These are phyloP conservation scores for Carcina quercana DNA, from an alignment of 2,888 invertebrate genomes.

Conservation along the genomic window DNA sequence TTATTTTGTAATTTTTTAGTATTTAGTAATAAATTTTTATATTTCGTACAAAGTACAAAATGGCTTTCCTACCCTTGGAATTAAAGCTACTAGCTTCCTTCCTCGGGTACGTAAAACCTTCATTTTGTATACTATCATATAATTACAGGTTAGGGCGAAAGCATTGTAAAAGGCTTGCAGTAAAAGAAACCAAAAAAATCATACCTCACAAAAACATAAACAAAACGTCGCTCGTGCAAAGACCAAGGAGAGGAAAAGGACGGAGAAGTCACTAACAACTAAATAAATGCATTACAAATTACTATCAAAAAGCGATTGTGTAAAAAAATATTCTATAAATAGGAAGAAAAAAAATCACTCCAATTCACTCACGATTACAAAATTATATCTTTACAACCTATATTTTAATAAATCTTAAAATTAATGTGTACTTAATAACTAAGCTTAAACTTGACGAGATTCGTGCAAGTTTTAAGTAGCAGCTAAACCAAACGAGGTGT, in stretches of 20 bases:
- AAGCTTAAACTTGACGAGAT: conserved; percentile 40
- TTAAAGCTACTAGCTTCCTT: too few species aligned
- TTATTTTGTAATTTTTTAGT: too few species aligned
- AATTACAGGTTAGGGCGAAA: too few species aligned
- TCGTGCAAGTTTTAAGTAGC: conserved; percentile 25
- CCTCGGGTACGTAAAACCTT: too few species aligned
- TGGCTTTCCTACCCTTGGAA: too few species aligned
- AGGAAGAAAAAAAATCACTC: conserved; percentile 40
- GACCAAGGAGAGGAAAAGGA: conserved; percentile 43
- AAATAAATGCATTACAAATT: conserved; percentile 38
- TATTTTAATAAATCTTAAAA: conserved; percentile 22
- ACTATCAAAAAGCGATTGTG: conserved; percentile 27
- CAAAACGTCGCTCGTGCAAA: conserved; percentile 58
- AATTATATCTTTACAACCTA: conserved; percentile 60
- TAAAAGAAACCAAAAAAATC: conserved; percentile 39
- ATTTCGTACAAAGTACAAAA: too few species aligned
- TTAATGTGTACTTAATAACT: conserved; percentile 55
- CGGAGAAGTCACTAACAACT: conserved; percentile 41
- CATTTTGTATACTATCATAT: too few species aligned
- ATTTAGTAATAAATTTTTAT: too few species aligned
- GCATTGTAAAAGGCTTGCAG: conserved; percentile 16
- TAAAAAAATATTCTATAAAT: conserved; percentile 28
- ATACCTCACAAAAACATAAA: conserved; percentile 54
- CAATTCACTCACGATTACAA: conserved; percentile 36
- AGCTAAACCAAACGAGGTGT: conserved; percentile 22